Evolutionary conservation across 1,140 invertebrate species (phyloP).

Genomic region (Archivesica marissinica): DNA sequence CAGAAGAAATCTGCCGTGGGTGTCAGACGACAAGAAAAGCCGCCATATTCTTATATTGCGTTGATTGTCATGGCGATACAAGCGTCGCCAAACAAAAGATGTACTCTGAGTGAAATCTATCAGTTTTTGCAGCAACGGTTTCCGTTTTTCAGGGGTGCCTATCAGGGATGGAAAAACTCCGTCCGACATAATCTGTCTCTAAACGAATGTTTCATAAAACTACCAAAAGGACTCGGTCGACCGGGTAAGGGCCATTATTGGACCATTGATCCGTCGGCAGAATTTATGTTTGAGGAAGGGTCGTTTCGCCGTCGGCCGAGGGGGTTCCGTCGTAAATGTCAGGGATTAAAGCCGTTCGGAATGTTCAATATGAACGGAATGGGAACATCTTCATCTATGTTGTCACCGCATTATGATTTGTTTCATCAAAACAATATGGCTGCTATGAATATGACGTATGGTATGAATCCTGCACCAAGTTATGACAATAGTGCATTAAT

Average conservation of each 20-base stretch:
- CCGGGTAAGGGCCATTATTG: slow-evolving; percentile 99
- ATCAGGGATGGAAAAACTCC: slow-evolving; percentile 99
- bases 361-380: slow-evolving; percentile 80
- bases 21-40: slow-evolving; percentile 90
- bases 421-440: slow-evolving; percentile 77
- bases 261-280: slow-evolving; percentile 97
- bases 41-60: slow-evolving; percentile 98
- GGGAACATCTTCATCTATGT: slow-evolving; percentile 69
- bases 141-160: slow-evolving; percentile 96
- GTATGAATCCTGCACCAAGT: slow-evolving; percentile 62
- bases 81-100: slow-evolving; percentile 85
- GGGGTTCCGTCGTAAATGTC: slow-evolving; percentile 93
- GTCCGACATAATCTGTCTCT: slow-evolving; percentile 98
- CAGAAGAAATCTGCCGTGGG: slow-evolving; percentile 78
- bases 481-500: slow-evolving; percentile 75
- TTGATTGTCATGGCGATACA: slow-evolving; percentile 99
- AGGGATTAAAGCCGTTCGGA: slow-evolving; percentile 82
- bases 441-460: slow-evolving; percentile 75
- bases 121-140: slow-evolving; percentile 84
- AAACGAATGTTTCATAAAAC: slow-evolving; percentile 96
- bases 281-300: slow-evolving; percentile 99
- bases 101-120: slow-evolving; percentile 85
- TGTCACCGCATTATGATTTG: slow-evolving; percentile 78
- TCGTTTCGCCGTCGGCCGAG: slow-evolving; percentile 95
- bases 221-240: slow-evolving; percentile 88